phyloP scores from a whole-genome alignment of 2,113 vertebrate species.

The Vanacampus margaritifer region DNA sequence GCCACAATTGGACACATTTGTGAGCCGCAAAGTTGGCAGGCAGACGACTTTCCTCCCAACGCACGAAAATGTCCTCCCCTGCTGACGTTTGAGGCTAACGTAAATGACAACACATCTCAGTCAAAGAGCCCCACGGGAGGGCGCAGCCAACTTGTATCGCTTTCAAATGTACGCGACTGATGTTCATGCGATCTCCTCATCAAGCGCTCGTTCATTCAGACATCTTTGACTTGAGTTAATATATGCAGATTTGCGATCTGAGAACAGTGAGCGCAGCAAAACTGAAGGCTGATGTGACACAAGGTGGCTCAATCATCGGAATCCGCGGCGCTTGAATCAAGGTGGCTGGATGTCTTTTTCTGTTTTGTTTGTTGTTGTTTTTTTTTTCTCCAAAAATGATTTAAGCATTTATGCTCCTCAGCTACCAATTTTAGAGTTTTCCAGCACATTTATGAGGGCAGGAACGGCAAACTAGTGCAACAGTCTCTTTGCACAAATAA shows the following conservation, averaged over 20 bases:
- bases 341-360: too few relatives aligned
- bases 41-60: slow-evolving; percentile 15
- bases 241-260: neutral
- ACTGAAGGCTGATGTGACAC: neutral
- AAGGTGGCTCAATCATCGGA: neutral
- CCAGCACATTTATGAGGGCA: too few relatives aligned
- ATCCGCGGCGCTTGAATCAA: too few relatives aligned
- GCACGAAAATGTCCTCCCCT: slow-evolving; percentile 46
- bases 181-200: neutral
- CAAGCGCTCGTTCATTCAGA: neutral
- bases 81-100: slow-evolving; percentile 37
- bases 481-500: neutral
- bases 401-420: too few relatives aligned
- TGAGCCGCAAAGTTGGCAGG: neutral
- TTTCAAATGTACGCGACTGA: neutral
- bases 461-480: neutral
- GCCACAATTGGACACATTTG: neutral
- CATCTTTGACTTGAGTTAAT: neutral
- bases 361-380: too few relatives aligned
- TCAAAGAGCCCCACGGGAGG: slow-evolving; percentile 4
- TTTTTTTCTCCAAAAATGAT: too few relatives aligned
- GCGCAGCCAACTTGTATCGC: neutral
- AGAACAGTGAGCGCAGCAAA: neutral
- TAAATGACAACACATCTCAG: slow-evolving; percentile 46
- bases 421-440: too few relatives aligned